Evolutionary conservation across 2,888 invertebrate genomes (phyloP), one percentile per base, ranked within the genome.

Genomic region (Gymnocheta viridis): DNA sequence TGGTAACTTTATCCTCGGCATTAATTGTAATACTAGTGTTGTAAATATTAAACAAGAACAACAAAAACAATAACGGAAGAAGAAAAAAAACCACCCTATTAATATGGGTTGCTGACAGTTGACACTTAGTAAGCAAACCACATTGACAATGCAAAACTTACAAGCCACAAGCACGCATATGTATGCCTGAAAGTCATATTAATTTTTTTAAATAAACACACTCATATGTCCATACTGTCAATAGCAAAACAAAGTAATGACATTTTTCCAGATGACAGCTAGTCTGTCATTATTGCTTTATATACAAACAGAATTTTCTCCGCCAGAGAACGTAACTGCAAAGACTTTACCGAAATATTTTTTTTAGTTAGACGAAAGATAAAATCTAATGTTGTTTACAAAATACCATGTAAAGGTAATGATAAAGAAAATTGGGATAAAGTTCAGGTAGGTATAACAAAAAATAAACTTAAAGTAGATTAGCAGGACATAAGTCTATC

Each of bases 141-240:
- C 80, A 80, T 22, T 51, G 38, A 49, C 49, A 66, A 41, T 70
- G 54, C 72, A 66, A 80, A 76, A 70, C 80, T 60, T 76, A 80
- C 66, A 79, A 76, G 76, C 76, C 77, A 32, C 77, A 80, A 62
- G 22, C 56, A 56, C 0, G 17, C 56, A 29, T 56, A 60, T 82
- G 80, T 86, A 85, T 86, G 85, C 85, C 85, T 69, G 47, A 56
- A 80, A 77, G 85, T 77, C 69, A 85, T 82, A 77, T 81, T 58
- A 10, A 2, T 64, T 82, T 44, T 35, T 58, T 41, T 22, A 81
- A 79, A 66, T 66, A 83, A n/a, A 76, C 44, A 41, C 66, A 67
- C 56, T 70, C 41, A 29, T 49, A 67, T 44, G 27, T 54, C 51
- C 62, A 44, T 58, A 35, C 54, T 70, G 54, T 70, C 78, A 67